Conservation (phyloP, 1,140 invertebrate species). For the Daktulosphaira vitifoliae region DNA sequence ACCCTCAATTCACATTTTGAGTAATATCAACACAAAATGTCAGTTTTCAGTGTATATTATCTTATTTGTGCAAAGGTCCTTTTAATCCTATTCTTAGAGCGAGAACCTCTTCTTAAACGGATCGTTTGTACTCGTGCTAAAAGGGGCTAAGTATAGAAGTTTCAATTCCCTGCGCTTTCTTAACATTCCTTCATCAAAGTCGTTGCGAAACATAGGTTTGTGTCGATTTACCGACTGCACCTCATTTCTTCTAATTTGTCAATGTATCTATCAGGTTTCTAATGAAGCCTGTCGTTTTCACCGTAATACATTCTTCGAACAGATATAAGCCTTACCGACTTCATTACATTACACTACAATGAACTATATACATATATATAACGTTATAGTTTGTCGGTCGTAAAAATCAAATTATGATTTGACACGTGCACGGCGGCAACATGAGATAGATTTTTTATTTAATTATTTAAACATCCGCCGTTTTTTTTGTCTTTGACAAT, state of each 20-base stretch:
- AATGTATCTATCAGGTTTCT: not conserved
- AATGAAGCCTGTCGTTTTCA: no score
- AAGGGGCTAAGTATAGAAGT: not conserved
- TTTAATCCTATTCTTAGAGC: constrained; percentile 21
- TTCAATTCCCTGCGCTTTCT: constrained; percentile 18
- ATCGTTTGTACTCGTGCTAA: constrained; percentile 6
- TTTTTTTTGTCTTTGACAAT: no score
- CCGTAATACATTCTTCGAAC: no score
- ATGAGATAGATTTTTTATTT: no score
- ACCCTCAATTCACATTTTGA: not conserved
- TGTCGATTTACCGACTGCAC: constrained; percentile 23
- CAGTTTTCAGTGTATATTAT: not conserved
- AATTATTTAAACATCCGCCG: no score
- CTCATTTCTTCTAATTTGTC: constrained; percentile 30
- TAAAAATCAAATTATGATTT: no score
- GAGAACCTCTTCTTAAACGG: constrained; percentile 7
- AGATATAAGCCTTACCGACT: no score
- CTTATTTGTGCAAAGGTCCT: constrained; percentile 3
- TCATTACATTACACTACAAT: no score
- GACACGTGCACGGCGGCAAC: no score
- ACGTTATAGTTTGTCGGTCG: no score
- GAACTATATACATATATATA: no score
- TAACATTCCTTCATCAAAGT: not conserved
- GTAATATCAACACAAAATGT: not conserved
- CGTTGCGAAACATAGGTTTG: not conserved